Base-by-base conservation (phyloP, 2,113 vertebrate genomes). In the Turdus rufiventris region DNA sequence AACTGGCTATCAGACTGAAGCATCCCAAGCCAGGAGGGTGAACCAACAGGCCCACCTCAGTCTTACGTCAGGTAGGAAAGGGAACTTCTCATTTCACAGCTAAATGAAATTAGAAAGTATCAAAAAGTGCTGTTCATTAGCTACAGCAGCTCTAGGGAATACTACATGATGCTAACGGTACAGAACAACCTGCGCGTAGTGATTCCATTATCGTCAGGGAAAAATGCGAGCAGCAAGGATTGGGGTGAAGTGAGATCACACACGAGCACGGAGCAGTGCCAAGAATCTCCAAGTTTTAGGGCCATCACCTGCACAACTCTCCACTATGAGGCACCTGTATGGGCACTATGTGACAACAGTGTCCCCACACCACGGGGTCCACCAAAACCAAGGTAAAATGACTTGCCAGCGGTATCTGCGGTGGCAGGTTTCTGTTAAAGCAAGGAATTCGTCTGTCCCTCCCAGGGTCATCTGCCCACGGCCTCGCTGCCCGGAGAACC, bases 281-380 rank as follows among this genome's bases (percentile, higher is more conserved):
- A 23, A 25, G 19, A 60, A 10, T 4, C 67, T 62, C 43, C 43
- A 50, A 58, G 68, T 68, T 79, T 53, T 26, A 40, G 65, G 66
- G 29, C 28, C 17, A 34, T 4, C n/a, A 42, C 15, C 45, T 2
- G 21, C 70, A 85, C 18, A 66, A 28, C 45, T 62, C 43, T 25
- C 36, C 18, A 3, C 15, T 19, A 4, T 1, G 2, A 15, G 33
- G 36, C 36, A 74, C 26, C 80, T 33, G 26, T 3, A 18, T 9
- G 24, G 78, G 40, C 48, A 50, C 3, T 0, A 2, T 0, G 24
- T 5, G 43, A 29, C 62, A 61, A 4, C 0, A 2, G 17, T 1
- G 28, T 7, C 21, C 47, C 10, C 33, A 8, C 2, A 31, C 8
- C 57, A 6, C 4, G 5, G 57, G 21, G 31, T 9, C 29, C 63